Evolutionary conservation across 2,113 vertebrate species (phyloP), one percentile per base, ranked within the genome.

Genomic region (Salminus brasiliensis): DNA sequence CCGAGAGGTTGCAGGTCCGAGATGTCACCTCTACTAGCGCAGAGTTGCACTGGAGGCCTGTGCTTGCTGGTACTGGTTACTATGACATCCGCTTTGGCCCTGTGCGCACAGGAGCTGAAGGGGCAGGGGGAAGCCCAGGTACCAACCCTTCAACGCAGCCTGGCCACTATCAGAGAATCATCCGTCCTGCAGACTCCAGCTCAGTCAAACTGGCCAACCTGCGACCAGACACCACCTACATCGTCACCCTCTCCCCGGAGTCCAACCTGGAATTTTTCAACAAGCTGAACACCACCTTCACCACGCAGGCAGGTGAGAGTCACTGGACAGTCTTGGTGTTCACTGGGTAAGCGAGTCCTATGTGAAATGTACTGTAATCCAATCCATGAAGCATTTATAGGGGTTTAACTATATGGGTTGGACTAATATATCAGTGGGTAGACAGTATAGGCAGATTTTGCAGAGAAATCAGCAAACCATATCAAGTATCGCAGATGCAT

Each of bases 11-110:
- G 32, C 91, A 89, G 0, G 95, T 94, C 6, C 88, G 89, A 0
- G 94, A 98, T 0, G 29, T 99, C 82, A 93, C 96, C 15, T 88
- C 94, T 0, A 92, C 80, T 76, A 84, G 95, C 12, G 95, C 97
- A 85, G 93, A 74, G 0, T 90, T 99, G 78, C 39, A 87, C 34
- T 99, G 97, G 97, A 94, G 96, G 0, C 67, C 92, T 0, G 91
- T 98, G 47, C 88, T 98, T 65, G 84, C 85, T 0, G 93, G 93
- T 9, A 91, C 53, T 0, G 96, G 94, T 9, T 85, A 85, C 88
- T 99, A 98, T 27, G 89, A 94, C 78, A 81, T 99, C 52, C 93
- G 95, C 8, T 93, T 95, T 0, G 80, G 81, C 41, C 93, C 93
- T 0, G 29, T 85, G 60, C 80, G 21, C 5, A 84, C 85, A 0